Percentiles rank a stretch among this genome's conserved stretches.
Conservation (phyloP, 2,797 vertebrate genomes). For the Microctenopoma lineatum region DNA sequence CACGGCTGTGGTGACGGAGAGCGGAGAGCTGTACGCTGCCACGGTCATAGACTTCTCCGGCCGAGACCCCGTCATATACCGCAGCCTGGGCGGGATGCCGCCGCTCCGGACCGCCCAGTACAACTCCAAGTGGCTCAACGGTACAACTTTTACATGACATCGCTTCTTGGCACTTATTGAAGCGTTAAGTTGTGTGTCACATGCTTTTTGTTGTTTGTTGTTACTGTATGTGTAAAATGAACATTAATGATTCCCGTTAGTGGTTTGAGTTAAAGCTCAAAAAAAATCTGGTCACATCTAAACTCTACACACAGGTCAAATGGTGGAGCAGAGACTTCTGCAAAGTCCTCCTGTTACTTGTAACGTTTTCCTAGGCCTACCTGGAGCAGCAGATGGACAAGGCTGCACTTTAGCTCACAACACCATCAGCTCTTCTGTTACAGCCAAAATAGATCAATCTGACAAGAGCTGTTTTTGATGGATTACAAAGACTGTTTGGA, state of each 20-base stretch:
- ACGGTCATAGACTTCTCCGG: conserved; percentile 99
- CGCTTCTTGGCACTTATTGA: neutral
- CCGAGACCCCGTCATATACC: conserved; percentile 97
- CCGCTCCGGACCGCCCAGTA: conserved; percentile 97
- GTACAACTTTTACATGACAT: conserved; percentile 71
- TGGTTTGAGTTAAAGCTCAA: conserved; percentile 11
- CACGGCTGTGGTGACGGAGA: conserved; percentile 95
- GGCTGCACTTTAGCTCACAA: conserved; percentile 40
- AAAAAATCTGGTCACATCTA: neutral
- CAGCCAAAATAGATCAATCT: conserved; percentile 27
- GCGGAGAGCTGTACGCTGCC: conserved; percentile 95
- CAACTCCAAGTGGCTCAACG: conserved; percentile 99
- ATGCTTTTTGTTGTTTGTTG: too few relatives aligned
- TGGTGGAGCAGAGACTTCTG: conserved; percentile 2
- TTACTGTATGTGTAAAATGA: neutral
- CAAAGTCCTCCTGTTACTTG: conserved; percentile 31
- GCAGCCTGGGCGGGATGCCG: conserved; percentile 94
- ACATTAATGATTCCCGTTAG: too few relatives aligned
- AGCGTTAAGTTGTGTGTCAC: neutral
- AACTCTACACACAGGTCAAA: conserved; percentile 23
- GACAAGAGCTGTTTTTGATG: conserved; percentile 36
- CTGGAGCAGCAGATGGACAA: conserved; percentile 14
- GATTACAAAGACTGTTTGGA: conserved; percentile 55
- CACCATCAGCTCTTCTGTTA: conserved; percentile 31
- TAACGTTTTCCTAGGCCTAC: conserved; percentile 30